phyloP scores from a whole-genome alignment of 2,113 vertebrate genomes.

The Castor canadensis region DNA sequence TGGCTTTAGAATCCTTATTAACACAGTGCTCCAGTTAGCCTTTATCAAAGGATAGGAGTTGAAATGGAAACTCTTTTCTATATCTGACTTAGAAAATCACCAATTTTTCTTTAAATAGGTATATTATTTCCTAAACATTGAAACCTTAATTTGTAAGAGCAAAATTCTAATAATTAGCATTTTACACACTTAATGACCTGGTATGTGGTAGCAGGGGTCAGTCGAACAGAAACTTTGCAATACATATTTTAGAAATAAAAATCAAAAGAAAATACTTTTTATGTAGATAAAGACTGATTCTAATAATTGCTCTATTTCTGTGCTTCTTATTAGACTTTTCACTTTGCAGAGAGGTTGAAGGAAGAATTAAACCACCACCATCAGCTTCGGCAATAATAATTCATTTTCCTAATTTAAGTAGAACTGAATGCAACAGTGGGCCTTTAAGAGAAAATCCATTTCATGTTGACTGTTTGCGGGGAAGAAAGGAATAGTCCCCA shows the following conservation, averaged over 20 bases:
- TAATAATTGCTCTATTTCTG: neutral
- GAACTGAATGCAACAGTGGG: neutral
- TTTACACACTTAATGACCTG: neutral
- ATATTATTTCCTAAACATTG: neutral
- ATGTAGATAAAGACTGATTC: neutral
- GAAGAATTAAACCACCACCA: neutral
- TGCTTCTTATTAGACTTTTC: neutral
- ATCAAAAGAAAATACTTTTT: neutral
- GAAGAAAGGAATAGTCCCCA: neutral
- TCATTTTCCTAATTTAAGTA: constrained; percentile 38
- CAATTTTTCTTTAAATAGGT: neutral
- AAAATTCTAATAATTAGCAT: neutral
- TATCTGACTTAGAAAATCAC: neutral
- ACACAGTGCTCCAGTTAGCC: neutral
- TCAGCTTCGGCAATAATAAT: neutral
- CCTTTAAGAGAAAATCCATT: constrained; percentile 33
- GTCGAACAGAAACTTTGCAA: neutral
- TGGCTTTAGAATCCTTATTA: neutral
- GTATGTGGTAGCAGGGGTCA: neutral
- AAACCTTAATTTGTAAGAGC: neutral
- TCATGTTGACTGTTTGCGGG: neutral
- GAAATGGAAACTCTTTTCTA: neutral
- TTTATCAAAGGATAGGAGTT: neutral
- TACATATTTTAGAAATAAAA: neutral
- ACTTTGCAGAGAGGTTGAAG: neutral